Evolutionary conservation across 2,888 invertebrate species (phyloP), one percentile per base, ranked within the genome.

Genomic region (Andrena trimmerana): DNA sequence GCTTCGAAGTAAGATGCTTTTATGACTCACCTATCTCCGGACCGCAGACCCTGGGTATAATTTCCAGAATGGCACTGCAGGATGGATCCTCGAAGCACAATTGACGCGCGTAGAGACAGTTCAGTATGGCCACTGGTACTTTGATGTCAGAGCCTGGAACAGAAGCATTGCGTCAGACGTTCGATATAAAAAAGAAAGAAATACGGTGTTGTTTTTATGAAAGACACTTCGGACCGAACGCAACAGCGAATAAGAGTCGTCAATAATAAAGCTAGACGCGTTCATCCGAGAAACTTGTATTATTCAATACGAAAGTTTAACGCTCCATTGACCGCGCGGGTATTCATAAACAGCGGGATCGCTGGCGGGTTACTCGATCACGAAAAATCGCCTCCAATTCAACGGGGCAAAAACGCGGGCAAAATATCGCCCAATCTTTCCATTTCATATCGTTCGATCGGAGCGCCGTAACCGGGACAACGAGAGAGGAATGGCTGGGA

Each of bases 71-170:
- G 86, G 98, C 97, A 88, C 97, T 97, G 95, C 98, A 98, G 88
- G 98, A 97, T 83, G 97, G 96, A 95, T 98, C 98, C 93, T 98
- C 98, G 94, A 97, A 97, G 95, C 98, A 98, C 85, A 98, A 96
- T 94, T 98, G 97, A 89, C 98, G 96, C 74, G 98, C 98, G 93
- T 97, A 95, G 88, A 98, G 96, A 94, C 98, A 98, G 95, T 98
- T 98, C 92, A 98, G 95, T 93, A 98, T 97, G 86, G 97, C 97
- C 93, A 97, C 96, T 76, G 96, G 96, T 89, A 96, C 96, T 94
- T 97, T 97, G 91, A 97, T 96, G 92, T 97, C 97, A 88, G 97
- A 96, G 94, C 97, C 98, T 98, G 96, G 7, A 95, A 95, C 69
- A 77, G 81, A 86, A 74, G 69, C 59, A 66, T 57, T 68, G 4